These are phyloP conservation scores for Cettia cetti DNA, from an alignment of 2,113 vertebrate species.

Conservation along the genomic window DNA sequence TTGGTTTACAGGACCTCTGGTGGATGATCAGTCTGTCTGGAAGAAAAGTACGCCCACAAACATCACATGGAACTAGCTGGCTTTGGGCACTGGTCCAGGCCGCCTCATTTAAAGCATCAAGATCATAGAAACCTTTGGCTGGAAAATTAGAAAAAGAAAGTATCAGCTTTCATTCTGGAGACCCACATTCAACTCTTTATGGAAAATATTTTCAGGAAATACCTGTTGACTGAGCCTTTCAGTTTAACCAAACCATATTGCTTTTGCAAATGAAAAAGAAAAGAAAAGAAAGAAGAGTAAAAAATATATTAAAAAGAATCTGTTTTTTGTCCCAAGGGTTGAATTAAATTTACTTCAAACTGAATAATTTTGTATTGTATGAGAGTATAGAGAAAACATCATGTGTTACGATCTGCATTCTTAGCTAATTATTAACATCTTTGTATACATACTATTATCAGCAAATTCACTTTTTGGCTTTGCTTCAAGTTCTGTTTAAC, in stretches of 20 bases:
- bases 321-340: slow-evolving; percentile 55
- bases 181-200: slow-evolving; percentile 62
- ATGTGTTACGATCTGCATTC: slow-evolving; percentile 54
- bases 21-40: slow-evolving; percentile 81
- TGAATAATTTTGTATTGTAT: slow-evolving; percentile 35
- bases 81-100: slow-evolving; percentile 77
- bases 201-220: slow-evolving; percentile 82
- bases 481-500: slow-evolving; percentile 57
- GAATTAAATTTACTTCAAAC: slow-evolving; percentile 65
- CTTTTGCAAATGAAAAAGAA: slow-evolving; percentile 49
- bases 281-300: slow-evolving; percentile 17
- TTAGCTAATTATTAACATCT: slow-evolving; percentile 74
- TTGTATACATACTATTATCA: slow-evolving; percentile 57
- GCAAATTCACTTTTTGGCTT: slow-evolving; percentile 59
- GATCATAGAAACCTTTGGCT: slow-evolving; percentile 82
- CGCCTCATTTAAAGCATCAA: slow-evolving; percentile 76
- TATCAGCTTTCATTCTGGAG: slow-evolving; percentile 73
- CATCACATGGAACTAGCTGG: slow-evolving; percentile 77
- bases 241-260: slow-evolving; percentile 71
- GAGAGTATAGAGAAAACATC: slow-evolving; percentile 34
- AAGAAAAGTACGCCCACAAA: slow-evolving; percentile 80
- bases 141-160: slow-evolving; percentile 65
- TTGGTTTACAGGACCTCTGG: slow-evolving; percentile 76
- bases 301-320: not conserved
- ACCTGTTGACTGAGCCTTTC: slow-evolving; percentile 76